These are phyloP conservation scores for Kryptopterus vitreolus DNA, from an alignment of 2,797 vertebrate genomes.

Conservation along the genomic window DNA sequence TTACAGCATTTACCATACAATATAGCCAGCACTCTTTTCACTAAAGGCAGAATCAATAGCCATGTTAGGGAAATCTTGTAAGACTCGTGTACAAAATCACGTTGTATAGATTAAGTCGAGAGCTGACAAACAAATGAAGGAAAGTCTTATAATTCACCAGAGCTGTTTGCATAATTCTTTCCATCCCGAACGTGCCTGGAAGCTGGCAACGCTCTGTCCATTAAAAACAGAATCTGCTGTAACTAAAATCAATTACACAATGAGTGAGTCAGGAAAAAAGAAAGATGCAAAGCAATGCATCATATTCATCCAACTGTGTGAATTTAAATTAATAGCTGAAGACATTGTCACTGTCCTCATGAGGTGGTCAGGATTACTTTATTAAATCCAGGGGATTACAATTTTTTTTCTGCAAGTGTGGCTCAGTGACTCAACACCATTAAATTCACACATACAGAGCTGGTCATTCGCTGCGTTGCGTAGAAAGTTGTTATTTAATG, in stretches of 20 bases:
- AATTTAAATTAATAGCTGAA: conserved; percentile 57
- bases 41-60: conserved; percentile 69
- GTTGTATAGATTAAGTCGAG: conserved; percentile 68
- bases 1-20: conserved; percentile 37
- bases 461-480: conserved; percentile 46
- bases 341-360: conserved; percentile 53
- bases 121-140: conserved; percentile 57
- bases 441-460: conserved; percentile 48
- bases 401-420: conserved; percentile 35
- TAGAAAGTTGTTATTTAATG: conserved; percentile 56
- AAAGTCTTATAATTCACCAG: conserved; percentile 42
- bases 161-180: conserved; percentile 59
- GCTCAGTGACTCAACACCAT: conserved; percentile 50
- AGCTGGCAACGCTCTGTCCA: conserved; percentile 45
- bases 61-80: conserved; percentile 63
- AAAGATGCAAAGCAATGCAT: conserved; percentile 16
- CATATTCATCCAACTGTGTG: conserved; percentile 22
- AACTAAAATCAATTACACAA: conserved; percentile 44
- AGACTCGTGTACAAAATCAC: conserved; percentile 64
- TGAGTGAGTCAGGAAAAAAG: conserved; percentile 18
- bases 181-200: conserved; percentile 62
- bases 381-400: conserved; percentile 60
- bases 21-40: conserved; percentile 62
- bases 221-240: conserved; percentile 55
- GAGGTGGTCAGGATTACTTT: conserved; percentile 58